Conservation (phyloP, 2,113 vertebrate species). For the Hippocampus barbouri region DNA sequence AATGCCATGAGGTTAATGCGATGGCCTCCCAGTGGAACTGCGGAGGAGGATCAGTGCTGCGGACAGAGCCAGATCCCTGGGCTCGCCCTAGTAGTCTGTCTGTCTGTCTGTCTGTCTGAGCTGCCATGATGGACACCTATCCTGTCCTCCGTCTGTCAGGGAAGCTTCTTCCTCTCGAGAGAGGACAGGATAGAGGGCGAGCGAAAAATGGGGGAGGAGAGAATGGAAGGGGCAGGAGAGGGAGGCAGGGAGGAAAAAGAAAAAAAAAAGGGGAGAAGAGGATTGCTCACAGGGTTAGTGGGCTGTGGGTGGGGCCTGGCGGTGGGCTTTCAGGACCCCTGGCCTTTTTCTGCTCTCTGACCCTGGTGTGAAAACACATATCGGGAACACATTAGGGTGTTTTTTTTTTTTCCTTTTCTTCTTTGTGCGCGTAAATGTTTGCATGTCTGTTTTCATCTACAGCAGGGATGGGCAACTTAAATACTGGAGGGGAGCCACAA, state of each 20-base stretch:
- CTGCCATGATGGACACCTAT: slow-evolving; percentile 73
- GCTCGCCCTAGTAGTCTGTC: slow-evolving; percentile 61
- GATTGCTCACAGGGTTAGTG: slow-evolving; percentile 87
- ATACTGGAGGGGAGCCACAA: too few relatives aligned
- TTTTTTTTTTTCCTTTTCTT: neutral
- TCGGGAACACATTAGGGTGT: slow-evolving; percentile 29
- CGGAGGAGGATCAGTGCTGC: slow-evolving; percentile 69
- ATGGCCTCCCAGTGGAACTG: slow-evolving; percentile 68
- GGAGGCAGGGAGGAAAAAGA: slow-evolving; percentile 23
- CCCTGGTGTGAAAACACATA: slow-evolving; percentile 78
- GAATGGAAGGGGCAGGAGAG: slow-evolving; percentile 7
- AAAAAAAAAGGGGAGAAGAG: slow-evolving; percentile 25
- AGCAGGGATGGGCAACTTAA: neutral
- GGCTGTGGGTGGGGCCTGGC: slow-evolving; percentile 74
- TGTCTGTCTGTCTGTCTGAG: slow-evolving; percentile 70
- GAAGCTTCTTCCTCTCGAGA: slow-evolving; percentile 53
- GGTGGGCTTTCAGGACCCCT: slow-evolving; percentile 95
- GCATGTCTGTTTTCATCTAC: slow-evolving; percentile 12
- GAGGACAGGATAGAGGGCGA: slow-evolving; percentile 32
- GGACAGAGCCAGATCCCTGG: slow-evolving; percentile 61
- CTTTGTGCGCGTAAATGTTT: neutral
- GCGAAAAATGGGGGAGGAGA: slow-evolving; percentile 7
- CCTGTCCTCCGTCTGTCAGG: slow-evolving; percentile 70
- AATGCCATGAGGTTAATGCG: slow-evolving; percentile 78
- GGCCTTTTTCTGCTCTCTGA: slow-evolving; percentile 99